Evolutionary conservation across 2,888 invertebrate genomes (phyloP).

Genomic region (Limenitis camilla): DNA sequence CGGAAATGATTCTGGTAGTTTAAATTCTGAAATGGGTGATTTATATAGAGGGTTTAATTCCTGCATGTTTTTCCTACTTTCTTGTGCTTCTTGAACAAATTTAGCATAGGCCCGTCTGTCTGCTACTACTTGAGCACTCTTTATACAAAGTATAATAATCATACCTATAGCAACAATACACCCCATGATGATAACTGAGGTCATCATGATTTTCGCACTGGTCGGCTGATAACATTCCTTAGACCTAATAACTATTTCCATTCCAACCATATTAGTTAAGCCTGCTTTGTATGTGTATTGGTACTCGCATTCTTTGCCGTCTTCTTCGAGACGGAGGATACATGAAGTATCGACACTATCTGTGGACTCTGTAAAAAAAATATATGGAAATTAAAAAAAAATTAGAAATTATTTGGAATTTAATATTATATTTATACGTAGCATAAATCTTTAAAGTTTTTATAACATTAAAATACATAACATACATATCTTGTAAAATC

Average conservation of each 20-base stretch:
- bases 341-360: conserved; percentile 42
- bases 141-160: conserved; percentile 51
- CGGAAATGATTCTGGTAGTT: conserved; percentile 68
- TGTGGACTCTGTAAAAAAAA: conserved; percentile 34
- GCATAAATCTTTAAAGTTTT: no score
- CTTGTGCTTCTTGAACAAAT: conserved; percentile 62
- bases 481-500: no score
- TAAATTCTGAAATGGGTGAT: conserved; percentile 73
- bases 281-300: conserved; percentile 54
- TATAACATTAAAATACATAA: neutral
- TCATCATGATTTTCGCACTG: conserved; percentile 51
- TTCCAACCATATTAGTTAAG: conserved; percentile 38
- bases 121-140: conserved; percentile 56
- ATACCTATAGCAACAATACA: conserved; percentile 66
- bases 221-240: conserved; percentile 52
- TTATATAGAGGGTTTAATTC: conserved; percentile 77
- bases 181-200: conserved; percentile 52
- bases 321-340: conserved; percentile 46
- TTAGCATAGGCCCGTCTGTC: conserved; percentile 72
- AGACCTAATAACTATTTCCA: conserved; percentile 53
- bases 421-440: no score
- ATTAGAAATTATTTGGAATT: neutral
- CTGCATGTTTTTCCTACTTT: conserved; percentile 53
- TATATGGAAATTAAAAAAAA: neutral
- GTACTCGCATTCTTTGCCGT: conserved; percentile 53